A percentile compares a stretch with the other conserved stretches of the same genome.
Evolutionary conservation across 2,113 vertebrate species (phyloP).

Genomic region (Austrofundulus limnaeus): DNA sequence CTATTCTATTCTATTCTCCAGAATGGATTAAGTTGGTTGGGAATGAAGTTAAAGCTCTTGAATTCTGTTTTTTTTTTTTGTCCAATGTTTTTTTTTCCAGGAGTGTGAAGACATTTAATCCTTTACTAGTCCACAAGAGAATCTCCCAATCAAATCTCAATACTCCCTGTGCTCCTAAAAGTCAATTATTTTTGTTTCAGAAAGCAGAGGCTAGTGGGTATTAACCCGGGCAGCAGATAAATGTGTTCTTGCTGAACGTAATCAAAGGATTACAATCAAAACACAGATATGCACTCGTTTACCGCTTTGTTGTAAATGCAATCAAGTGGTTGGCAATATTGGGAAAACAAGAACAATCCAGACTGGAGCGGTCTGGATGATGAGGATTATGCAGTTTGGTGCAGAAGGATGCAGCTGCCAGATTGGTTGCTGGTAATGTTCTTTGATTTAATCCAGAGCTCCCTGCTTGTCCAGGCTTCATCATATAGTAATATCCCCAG

Average conservation of each 20-base stretch:
- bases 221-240: conserved; percentile 35
- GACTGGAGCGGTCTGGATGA: conserved; percentile 4
- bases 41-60: conserved; percentile 30
- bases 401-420: conserved; percentile 57
- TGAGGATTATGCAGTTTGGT: conserved; percentile 14
- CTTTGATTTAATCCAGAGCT: conserved; percentile 67
- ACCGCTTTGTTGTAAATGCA: conserved; percentile 33
- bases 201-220: conserved; percentile 29
- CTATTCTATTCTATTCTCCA: too few species aligned
- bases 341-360: conserved; percentile 1
- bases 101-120: conserved; percentile 61
- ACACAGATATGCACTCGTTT: conserved; percentile 10
- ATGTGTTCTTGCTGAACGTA: conserved; percentile 38
- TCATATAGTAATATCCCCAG: conserved; percentile 47
- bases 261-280: conserved; percentile 29
- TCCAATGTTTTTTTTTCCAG: conserved; percentile 51
- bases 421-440: conserved; percentile 57
- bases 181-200: conserved; percentile 37
- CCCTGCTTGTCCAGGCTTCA: conserved; percentile 29
- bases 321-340: conserved; percentile 18
- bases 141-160: conserved; percentile 56
- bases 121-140: conserved; percentile 39
- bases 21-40: conserved; percentile 9
- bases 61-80: conserved; percentile 34
- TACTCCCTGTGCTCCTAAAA: conserved; percentile 36